A percentile compares a stretch with the other conserved stretches of the same genome.
These are phyloP conservation scores for Micrasema minimum DNA, from an alignment of 1,140 invertebrate species.

Conservation along the genomic window DNA sequence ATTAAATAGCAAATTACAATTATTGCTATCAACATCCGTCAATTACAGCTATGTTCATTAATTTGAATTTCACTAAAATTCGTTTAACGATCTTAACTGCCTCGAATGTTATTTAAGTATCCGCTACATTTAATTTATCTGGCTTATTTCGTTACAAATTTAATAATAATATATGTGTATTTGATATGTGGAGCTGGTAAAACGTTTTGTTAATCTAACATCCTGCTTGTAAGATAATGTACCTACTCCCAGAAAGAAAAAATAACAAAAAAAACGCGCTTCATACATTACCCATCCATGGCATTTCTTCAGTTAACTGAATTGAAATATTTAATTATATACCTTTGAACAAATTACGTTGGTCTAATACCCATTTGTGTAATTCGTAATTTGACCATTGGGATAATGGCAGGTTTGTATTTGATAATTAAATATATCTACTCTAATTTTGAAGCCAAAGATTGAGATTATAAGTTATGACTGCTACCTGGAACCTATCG, in stretches of 20 bases:
- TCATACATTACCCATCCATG: constrained; percentile 7
- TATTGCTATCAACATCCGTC: too few relatives aligned
- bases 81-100: too few relatives aligned
- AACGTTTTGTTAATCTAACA: constrained; percentile 30
- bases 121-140: constrained; percentile 6
- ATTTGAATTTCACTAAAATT: too few relatives aligned
- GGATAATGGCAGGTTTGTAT: constrained; percentile 12
- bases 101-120: too few relatives aligned
- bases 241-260: too few relatives aligned
- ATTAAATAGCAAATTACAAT: too few relatives aligned
- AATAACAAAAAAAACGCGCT: constrained; percentile 16
- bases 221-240: constrained; percentile 33
- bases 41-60: too few relatives aligned
- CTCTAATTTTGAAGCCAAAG: constrained; percentile 13
- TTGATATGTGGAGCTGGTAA: constrained; percentile 14
- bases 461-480: constrained; percentile 4
- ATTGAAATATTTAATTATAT: constrained; percentile 31
- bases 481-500: neutral
- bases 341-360: constrained; percentile 13
- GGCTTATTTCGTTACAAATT: constrained; percentile 20
- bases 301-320: constrained; percentile 24
- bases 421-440: constrained; percentile 36
- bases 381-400: constrained; percentile 17
- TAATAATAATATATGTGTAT: constrained; percentile 12
- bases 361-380: constrained; percentile 10